Base-by-base conservation (phyloP, 2,797 vertebrate species). In the Hydrolagus colliei region DNA sequence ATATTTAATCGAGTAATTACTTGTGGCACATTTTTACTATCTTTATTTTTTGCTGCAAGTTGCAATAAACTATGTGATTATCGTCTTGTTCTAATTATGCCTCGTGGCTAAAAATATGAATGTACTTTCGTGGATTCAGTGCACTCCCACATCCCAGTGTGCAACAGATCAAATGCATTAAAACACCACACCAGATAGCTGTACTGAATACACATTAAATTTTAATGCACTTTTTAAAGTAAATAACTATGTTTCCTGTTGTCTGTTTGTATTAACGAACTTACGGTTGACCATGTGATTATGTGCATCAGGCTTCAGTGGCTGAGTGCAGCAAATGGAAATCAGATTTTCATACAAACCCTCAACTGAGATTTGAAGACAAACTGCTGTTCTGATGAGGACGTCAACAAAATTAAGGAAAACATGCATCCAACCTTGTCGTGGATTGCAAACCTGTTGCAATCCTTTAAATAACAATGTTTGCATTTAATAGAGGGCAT, bases 1-100 rank as follows among this genome's bases (percentile, higher is more conserved):
- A 61, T 77, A 59, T 77, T 77, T 61, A 77, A 77, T 77, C 75
- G 75, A 61, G 52, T 77, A 77, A 77, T 61, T 61, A 77, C 61
- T 52, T 61, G 12, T 77, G 18, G 75, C 75, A 61, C 6, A 6
- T 52, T 61, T 77, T 77, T 77, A 77, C 61, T 77, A 77, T 77
- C 61, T 65, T 79, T 79, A 63, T 63, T 63, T 63, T 52, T 62
- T 16, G 27, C 22, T 63, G 77, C 62, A 80, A 65, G 62, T 65
- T 32, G 7, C 7, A 61, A 65, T 67, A 80, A 65, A 27, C 22
- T 65, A 16, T 65, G 74, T 20, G 75, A 61, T 35, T 32, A 32
- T 32, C 77, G 32, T 65, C 8, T 32, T 63, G 78, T 18, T 32
- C 78, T 32, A 77, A 77, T 77, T 61, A 65, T 65, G 20, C 61